Percentiles rank a stretch among this genome's conserved stretches.
Conservation (phyloP, 1,140 invertebrate species). For the Triops longicaudatus region DNA sequence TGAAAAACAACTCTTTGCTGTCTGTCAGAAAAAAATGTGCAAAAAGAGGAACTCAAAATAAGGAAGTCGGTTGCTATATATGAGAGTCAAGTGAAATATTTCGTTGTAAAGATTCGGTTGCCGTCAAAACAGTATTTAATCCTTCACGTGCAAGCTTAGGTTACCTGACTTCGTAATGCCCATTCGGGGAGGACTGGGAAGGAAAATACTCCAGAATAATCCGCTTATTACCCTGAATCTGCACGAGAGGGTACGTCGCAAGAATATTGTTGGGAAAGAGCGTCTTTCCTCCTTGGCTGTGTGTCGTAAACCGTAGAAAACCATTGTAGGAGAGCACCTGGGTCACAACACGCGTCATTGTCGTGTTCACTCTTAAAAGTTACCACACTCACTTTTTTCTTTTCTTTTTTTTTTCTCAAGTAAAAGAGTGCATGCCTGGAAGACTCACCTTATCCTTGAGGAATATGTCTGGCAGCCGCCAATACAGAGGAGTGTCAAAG, state of each 20-base stretch:
- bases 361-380: not conserved
- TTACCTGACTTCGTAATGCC: conserved; percentile 54
- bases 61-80: not conserved
- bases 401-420: not conserved
- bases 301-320: conserved; percentile 65
- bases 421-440: not conserved
- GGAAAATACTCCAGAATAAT: conserved; percentile 69
- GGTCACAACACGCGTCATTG: conserved; percentile 28
- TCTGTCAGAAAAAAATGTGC: not conserved
- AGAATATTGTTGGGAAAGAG: conserved; percentile 50
- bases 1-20: too few species aligned
- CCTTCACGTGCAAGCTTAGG: not conserved
- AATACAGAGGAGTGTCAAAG: conserved; percentile 72
- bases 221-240: conserved; percentile 67
- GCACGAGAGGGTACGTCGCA: conserved; percentile 64
- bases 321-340: conserved; percentile 87
- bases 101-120: not conserved
- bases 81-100: not conserved
- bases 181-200: conserved; percentile 38
- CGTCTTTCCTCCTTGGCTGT: conserved; percentile 51
- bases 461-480: conserved; percentile 71
- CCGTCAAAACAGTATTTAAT: not conserved
- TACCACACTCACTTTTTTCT: not conserved
- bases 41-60: not conserved
- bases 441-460: conserved; percentile 66